These are phyloP conservation scores for Nomada fucata DNA, from an alignment of 2,888 invertebrate species.

Conservation along the genomic window DNA sequence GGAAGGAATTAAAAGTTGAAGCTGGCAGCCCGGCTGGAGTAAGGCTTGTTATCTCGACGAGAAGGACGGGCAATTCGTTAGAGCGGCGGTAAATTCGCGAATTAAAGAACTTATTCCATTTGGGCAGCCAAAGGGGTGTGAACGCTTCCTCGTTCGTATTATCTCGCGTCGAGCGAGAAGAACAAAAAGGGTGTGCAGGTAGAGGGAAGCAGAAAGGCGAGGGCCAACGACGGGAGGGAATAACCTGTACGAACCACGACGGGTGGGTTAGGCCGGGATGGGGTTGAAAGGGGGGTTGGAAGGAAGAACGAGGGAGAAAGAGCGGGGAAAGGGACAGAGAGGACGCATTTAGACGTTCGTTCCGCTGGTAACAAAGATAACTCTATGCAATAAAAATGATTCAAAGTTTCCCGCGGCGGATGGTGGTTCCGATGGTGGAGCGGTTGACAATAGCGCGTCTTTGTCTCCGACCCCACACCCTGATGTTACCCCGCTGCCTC, in stretches of 20 bases:
- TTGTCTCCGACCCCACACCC: slow-evolving; percentile 80
- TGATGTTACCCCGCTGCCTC: slow-evolving; percentile 70
- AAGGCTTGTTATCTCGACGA: slow-evolving; percentile 66
- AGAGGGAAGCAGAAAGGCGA: slow-evolving; percentile 72
- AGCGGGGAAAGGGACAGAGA: slow-evolving; percentile 73
- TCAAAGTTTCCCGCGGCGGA: slow-evolving; percentile 85
- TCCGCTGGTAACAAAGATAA: slow-evolving; percentile 84
- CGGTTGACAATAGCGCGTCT: slow-evolving; percentile 84
- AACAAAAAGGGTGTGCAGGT: slow-evolving; percentile 70
- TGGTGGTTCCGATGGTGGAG: slow-evolving; percentile 84
- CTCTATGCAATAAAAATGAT: slow-evolving; percentile 85
- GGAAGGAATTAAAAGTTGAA: slow-evolving; percentile 51
- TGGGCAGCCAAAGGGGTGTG: slow-evolving; percentile 84
- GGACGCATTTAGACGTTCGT: slow-evolving; percentile 83
- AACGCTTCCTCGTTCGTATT: slow-evolving; percentile 83
- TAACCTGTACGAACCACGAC: slow-evolving; percentile 70
- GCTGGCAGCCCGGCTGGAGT: slow-evolving; percentile 27
- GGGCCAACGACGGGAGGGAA: slow-evolving; percentile 71
- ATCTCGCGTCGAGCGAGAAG: slow-evolving; percentile 76
- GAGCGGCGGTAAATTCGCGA: slow-evolving; percentile 82
- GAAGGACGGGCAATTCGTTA: slow-evolving; percentile 71
- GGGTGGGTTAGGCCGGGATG: slow-evolving; percentile 57
- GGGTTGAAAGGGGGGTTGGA: slow-evolving; percentile 51
- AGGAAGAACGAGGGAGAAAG: slow-evolving; percentile 66
- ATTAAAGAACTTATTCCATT: slow-evolving; percentile 85